Evolutionary conservation across 2,888 invertebrate species (phyloP), one percentile per base, ranked within the genome.

Genomic region (Itoplectis maculator): DNA sequence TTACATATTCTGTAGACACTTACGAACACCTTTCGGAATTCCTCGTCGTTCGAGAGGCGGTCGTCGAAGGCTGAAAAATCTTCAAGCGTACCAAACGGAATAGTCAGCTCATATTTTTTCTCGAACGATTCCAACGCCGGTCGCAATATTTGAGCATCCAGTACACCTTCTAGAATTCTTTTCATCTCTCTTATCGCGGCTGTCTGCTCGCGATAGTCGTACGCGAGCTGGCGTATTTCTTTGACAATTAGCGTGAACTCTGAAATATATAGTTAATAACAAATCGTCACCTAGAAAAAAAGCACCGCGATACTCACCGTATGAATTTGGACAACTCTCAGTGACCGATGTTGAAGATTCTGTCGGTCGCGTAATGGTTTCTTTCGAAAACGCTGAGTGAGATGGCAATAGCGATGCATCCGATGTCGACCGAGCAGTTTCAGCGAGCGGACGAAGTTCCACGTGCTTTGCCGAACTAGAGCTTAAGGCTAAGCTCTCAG

Each of bases 11-110:
- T 51, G 5, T 54, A 20, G 8, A 23, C 40, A 54, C 63, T 74
- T 15, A 74, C 54, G 23, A 74, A 74, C 23, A 13, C 65, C n/a
- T 6, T 51, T 40, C 29, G 63, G 23, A 23, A 54, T 54, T 74
- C 37, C n/a, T 74, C 65, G n/a, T 74, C 51, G n/a, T 40, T 42
- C 5, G 54, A 42, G 23, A 54, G n/a, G n/a, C 54, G 4, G 18
- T 74, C 42, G 23, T 74, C 42, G 20, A 65, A 74, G 0, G 6
- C 54, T 5, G 23, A 9, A 37, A 74, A 74, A 13, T 13, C 11
- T 11, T 73, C 49, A 8, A 37, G 37, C 23, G 49, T 63, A 11
- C 13, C 65, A 35, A 74, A 63, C 47, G 74, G 63, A 2, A 40
- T 37, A 18, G 20, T 37, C 6, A 63, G 8, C 13, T 74, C 29